Percentiles rank a stretch among this genome's conserved stretches.
Conservation (phyloP, 2,888 invertebrate species). For the Lithophane ornitopus region DNA sequence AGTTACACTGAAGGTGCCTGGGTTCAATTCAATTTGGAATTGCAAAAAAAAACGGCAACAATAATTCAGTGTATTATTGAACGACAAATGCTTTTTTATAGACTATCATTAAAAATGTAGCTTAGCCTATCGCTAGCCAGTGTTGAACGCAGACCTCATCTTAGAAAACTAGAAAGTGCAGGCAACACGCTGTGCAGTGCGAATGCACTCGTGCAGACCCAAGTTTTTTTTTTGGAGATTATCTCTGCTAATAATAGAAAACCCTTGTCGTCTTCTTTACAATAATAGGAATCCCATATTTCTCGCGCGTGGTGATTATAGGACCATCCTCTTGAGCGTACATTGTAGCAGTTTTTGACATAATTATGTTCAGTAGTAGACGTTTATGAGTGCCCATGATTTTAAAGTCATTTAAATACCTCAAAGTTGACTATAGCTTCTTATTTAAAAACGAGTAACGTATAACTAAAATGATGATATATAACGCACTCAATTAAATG, state of each 20-base stretch:
- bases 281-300: neutral
- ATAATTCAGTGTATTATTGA: constrained; percentile 15
- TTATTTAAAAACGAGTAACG: neutral
- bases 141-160: neutral
- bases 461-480: neutral
- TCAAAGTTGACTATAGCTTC: neutral
- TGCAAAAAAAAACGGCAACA: constrained; percentile 17
- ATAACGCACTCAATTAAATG: neutral
- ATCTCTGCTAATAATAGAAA: constrained; percentile 6
- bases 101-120: constrained; percentile 12
- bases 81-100: constrained; percentile 28
- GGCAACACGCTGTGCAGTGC: constrained; percentile 26
- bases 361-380: neutral
- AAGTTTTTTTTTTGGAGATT: constrained; percentile 16
- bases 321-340: neutral
- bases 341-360: neutral
- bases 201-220: constrained; percentile 12
- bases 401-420: neutral
- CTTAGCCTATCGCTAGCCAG: neutral
- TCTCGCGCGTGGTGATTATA: neutral
- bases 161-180: constrained; percentile 42
- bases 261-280: constrained; percentile 12
- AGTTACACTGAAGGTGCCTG: constrained; percentile 30
- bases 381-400: neutral
- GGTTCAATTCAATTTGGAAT: constrained; percentile 30